phyloP scores from a whole-genome alignment of 2,888 invertebrate species.

The Pollenia griseotomentosa region DNA sequence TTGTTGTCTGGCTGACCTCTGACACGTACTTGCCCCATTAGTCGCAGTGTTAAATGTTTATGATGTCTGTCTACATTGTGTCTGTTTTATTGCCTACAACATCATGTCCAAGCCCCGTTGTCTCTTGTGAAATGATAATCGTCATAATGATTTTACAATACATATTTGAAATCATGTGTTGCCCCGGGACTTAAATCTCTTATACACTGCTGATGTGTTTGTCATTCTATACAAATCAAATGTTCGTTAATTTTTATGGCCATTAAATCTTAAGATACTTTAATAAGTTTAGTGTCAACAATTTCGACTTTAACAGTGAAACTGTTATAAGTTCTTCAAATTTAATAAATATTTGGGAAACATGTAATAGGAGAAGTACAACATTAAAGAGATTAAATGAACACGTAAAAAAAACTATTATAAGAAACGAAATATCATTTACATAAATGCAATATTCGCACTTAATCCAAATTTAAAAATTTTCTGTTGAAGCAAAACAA shows the following conservation, averaged over 20 bases:
- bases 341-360: not conserved
- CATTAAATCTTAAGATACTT: not conserved
- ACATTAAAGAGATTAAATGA: too few species aligned
- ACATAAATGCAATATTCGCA: too few species aligned
- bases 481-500: too few species aligned
- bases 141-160: constrained; percentile 13
- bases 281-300: constrained; percentile 16
- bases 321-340: constrained; percentile 1
- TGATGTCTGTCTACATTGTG: not conserved
- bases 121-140: not conserved
- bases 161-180: constrained; percentile 3
- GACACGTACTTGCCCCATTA: constrained; percentile 35
- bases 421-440: too few species aligned
- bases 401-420: too few species aligned
- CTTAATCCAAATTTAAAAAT: too few species aligned
- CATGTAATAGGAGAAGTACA: too few species aligned
- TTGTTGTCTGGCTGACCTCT: constrained; percentile 27
- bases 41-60: not conserved
- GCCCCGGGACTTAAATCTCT: not conserved
- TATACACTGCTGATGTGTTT: not conserved
- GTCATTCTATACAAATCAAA: too few species aligned
- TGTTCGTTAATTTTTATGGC: too few species aligned
- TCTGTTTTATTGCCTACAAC: not conserved
- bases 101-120: not conserved
- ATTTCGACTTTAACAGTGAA: not conserved